Base-by-base conservation (phyloP, 2,888 invertebrate species). In the Peribatodes rhomboidaria region DNA sequence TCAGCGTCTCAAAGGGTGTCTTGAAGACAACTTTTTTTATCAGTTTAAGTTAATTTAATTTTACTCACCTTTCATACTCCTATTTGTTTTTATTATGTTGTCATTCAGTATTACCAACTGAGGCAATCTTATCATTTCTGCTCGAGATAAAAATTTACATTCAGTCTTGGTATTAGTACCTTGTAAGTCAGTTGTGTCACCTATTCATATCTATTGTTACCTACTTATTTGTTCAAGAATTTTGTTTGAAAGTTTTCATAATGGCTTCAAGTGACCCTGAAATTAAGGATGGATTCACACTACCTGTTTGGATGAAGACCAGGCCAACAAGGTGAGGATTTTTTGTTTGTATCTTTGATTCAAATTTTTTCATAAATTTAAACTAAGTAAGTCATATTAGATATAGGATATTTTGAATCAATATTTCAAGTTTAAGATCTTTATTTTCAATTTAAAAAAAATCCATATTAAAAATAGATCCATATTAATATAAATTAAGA, bases 241-340 rank as follows among this genome's bases (percentile, higher is more conserved):
- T 49, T 2, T 7, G 2, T 2, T 20, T 50, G 13, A 47, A 55
- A 64, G 6, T 59, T 49, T 22, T 8, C 14, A 84, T 69, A 63
- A 93, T 93, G 93, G 88, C 92, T 70, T 88, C 94, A 69, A 92
- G 93, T 79, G 94, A 95, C 78, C 94, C 95, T 54, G 94, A 95
- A 82, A 82, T 95, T 71, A 94, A 94, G 71, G 94, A 95, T 78
- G 95, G 95, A 75, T 94, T 96, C 71, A 94, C 95, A 52, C 86
- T 96, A 68, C 96, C 96, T 1, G 94, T 95, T 78, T 97, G 96
- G 96, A 96, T 96, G 95, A 96, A 95, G 86, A 94, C 92, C 58
- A 96, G 94, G 88, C 94, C 95, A 72, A 89, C 85, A 61, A 95
- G 94, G 93, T 93, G 71, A 61, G 87, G 88, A 62, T 31, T 20